A percentile compares a stretch with the other conserved stretches of the same genome.
Conservation (phyloP, 1,140 invertebrate species). For the Drosophila jambulina region DNA sequence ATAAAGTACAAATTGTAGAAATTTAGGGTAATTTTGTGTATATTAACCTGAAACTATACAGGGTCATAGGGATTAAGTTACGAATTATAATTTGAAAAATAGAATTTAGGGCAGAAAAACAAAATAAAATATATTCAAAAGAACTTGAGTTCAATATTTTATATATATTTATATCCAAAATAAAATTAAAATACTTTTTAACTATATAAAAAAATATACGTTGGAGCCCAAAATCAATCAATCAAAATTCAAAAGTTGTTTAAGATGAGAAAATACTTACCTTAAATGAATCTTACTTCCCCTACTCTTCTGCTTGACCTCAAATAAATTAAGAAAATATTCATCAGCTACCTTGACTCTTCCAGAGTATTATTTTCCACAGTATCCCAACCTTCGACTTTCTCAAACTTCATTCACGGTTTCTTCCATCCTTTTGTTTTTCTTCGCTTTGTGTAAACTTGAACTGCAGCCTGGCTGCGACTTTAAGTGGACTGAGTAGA, state of each 20-base stretch:
- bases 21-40: neutral
- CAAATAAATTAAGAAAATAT: neutral
- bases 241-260: neutral
- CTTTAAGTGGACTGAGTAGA: slow-evolving; percentile 27
- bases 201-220: no score
- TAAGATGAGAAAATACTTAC: no score
- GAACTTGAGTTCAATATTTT: neutral
- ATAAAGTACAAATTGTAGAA: no score
- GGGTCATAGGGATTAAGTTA: neutral
- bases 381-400: neutral
- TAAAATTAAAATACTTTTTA: no score
- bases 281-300: neutral
- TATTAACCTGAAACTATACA: no score
- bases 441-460: slow-evolving; percentile 37
- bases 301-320: neutral
- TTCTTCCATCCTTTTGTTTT: slow-evolving; percentile 24
- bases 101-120: no score
- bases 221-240: no score
- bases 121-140: neutral
- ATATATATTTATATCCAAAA: no score
- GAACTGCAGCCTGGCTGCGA: slow-evolving; percentile 17
- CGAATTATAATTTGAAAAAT: neutral
- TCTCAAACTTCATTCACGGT: neutral
- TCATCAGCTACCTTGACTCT: neutral
- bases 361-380: neutral